Conservation (phyloP, 2,797 vertebrate genomes). For the Perdix hodgsoniae region DNA sequence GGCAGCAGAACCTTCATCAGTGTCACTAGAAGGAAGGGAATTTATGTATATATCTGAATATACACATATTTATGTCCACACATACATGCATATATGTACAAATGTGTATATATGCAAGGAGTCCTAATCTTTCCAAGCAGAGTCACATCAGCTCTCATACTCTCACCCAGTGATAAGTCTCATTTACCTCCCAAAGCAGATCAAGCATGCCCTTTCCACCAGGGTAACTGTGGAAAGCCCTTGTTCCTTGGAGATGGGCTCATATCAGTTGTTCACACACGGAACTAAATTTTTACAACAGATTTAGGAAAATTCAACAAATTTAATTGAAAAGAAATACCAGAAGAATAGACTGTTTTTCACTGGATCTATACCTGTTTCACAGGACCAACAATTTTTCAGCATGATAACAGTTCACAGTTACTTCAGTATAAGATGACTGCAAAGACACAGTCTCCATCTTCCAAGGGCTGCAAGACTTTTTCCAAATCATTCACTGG, state of each 20-base stretch:
- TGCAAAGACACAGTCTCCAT: not conserved
- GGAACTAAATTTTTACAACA: not conserved
- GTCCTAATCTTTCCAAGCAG: not conserved
- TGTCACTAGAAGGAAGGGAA: not conserved
- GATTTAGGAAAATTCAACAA: not conserved
- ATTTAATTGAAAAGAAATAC: not conserved
- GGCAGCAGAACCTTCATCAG: not conserved
- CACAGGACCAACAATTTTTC: not conserved
- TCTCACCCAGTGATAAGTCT: not conserved
- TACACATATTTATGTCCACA: no score
- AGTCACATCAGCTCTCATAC: not conserved
- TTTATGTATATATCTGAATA: not conserved
- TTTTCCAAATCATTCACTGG: not conserved
- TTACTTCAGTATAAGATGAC: not conserved
- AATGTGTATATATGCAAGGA: fast-evolving
- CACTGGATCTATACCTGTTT: not conserved
- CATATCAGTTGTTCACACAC: not conserved
- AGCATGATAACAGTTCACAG: not conserved
- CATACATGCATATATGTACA: fast-evolving
- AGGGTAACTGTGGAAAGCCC: not conserved
- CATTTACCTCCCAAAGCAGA: not conserved
- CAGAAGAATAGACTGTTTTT: not conserved
- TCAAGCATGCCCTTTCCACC: not conserved
- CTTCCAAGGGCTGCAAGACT: not conserved
- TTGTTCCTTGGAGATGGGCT: not conserved